Evolutionary conservation across 2,888 invertebrate genomes (phyloP), one percentile per base, ranked within the genome.

Genomic region (Drosophila pseudotalamancana): DNA sequence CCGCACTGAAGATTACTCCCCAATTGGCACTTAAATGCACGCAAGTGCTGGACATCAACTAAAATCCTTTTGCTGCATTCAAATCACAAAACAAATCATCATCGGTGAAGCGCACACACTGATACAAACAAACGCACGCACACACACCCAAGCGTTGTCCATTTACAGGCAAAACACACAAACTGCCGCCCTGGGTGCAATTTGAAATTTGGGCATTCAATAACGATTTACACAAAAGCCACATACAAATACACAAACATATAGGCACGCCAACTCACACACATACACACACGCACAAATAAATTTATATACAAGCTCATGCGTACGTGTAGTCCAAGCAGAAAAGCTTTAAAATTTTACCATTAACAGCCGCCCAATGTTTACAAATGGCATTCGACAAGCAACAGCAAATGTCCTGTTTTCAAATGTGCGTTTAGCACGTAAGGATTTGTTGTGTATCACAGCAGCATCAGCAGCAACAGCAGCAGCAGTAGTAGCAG

Each of bases 121-220:
- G 6, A 14, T 31, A n/a, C 25, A 25, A 18, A 35, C 19, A 42
- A 43, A 16, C 27, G 11, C 35, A 16, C 34, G 21, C 29, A 39
- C 42, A 8, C 11, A 11, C 29, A 19, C 25, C 27, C 39, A 29
- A 6, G 46, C 23, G 68, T 60, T 71, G 66, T 42, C 59, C 71
- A 73, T 81, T 84, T 81, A 51, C 56, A 59, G 64, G n/a, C 49
- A 48, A 66, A 78, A 65, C 57, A 71, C 72, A 53, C 74, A 65
- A 79, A 82, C 59, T 56, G 62, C 40, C 76, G 83, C 70, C 83
- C 54, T 53, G 82, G 86, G 86, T 81, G 69, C 84, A 83, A 83
- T 86, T 86, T 57, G 37, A 77, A 73, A 77, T 80, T 80, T 76
- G 64, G 69, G 80, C 78, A 73, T 86, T 80, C 83, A 80, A 86